Percentiles rank a stretch among this genome's conserved stretches.
Conservation (phyloP, 2,888 invertebrate genomes). For the Drosophila setosimentum region DNA sequence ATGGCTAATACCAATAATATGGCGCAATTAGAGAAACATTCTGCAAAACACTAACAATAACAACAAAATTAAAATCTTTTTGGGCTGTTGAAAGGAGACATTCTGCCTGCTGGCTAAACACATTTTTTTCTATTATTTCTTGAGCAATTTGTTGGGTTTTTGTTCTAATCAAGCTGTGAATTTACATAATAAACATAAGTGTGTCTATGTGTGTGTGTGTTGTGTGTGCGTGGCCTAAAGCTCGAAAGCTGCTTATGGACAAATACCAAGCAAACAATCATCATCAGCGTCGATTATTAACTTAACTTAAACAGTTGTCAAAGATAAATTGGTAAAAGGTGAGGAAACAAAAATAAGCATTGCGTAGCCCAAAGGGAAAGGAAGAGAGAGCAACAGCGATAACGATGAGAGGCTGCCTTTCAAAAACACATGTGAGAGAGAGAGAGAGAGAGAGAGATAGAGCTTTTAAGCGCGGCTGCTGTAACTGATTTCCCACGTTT, state of each 20-base stretch:
- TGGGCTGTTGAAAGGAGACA: constrained; percentile 1
- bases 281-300: constrained; percentile 56
- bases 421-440: constrained; percentile 47
- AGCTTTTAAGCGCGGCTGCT: constrained; percentile 51
- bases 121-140: constrained; percentile 26
- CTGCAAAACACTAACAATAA: constrained; percentile 12
- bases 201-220: neutral
- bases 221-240: constrained; percentile 37
- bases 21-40: constrained; percentile 65
- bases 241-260: constrained; percentile 32
- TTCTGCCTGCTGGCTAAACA: neutral
- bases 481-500: constrained; percentile 82
- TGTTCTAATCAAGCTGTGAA: constrained; percentile 48
- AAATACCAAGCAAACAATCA: constrained; percentile 31
- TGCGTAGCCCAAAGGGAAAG: constrained; percentile 65
- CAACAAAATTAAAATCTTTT: constrained; percentile 10
- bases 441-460: constrained; percentile 49
- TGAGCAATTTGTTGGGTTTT: constrained; percentile 50
- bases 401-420: constrained; percentile 14
- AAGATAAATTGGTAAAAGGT: constrained; percentile 67
- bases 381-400: constrained; percentile 21
- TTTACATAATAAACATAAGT: constrained; percentile 52
- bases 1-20: constrained; percentile 65
- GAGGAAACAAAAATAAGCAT: constrained; percentile 66
- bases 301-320: constrained; percentile 70